Evolutionary conservation across 92 coral and sea anemone species (phyloP).

Genomic region (Palythoa grandiflora): DNA sequence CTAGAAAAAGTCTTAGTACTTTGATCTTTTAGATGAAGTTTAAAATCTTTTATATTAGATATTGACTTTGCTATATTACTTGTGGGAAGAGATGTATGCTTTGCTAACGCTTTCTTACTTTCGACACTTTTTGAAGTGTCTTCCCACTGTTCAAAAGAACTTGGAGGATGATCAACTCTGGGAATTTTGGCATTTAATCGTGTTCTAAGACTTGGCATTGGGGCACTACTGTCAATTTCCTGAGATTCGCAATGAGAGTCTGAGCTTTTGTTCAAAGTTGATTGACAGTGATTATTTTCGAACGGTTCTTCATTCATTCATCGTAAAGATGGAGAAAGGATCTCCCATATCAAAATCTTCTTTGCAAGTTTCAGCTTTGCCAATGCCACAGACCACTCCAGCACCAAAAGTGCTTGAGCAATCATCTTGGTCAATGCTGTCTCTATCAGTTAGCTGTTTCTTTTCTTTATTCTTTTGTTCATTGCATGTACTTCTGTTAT

Average conservation of each 20-base stretch:
- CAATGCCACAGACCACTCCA: conserved; percentile 46
- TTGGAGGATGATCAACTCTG: background rate
- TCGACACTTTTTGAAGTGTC: background rate
- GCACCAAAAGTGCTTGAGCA: conserved; percentile 44
- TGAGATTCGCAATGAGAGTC: conserved; percentile 17
- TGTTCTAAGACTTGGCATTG: conserved; percentile 44
- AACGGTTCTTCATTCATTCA: conserved; percentile 64
- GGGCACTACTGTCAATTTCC: conserved; percentile 37
- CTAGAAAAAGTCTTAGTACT: background rate
- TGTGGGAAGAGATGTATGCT: background rate
- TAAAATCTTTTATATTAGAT: conserved; percentile 63
- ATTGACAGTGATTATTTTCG: conserved; percentile 2
- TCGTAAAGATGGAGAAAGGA: conserved; percentile 29
- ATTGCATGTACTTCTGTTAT: background rate
- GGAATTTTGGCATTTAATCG: conserved; percentile 34
- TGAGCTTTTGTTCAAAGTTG: background rate
- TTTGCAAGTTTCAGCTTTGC: conserved; percentile 18
- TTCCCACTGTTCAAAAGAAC: background rate
- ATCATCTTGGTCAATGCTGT: background rate
- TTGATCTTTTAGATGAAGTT: conserved; percentile 38
- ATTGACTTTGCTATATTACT: conserved; percentile 43
- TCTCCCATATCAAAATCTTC: conserved; percentile 52
- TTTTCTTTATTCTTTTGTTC: background rate
- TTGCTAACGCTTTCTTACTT: background rate
- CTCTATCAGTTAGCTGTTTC: background rate